phyloP scores from a whole-genome alignment of 2,113 vertebrate genomes.

The Ginglymostoma cirratum region DNA sequence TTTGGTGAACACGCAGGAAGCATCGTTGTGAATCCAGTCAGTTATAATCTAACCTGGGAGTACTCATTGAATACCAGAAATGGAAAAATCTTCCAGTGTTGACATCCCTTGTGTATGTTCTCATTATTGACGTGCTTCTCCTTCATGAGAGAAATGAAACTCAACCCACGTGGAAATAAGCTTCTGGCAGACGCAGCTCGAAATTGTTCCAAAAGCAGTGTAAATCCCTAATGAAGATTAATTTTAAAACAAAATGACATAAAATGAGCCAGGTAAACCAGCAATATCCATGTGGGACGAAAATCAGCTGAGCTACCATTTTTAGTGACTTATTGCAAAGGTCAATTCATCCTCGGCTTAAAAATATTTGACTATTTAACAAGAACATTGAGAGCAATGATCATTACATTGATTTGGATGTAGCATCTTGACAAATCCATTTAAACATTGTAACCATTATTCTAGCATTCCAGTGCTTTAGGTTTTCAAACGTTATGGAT shows the following conservation, averaged over 20 bases:
- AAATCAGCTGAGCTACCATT: neutral
- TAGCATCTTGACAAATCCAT: slow-evolving; percentile 16
- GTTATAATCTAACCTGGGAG: neutral
- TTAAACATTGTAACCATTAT: neutral
- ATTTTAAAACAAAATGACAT: slow-evolving; percentile 18
- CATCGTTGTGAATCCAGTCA: neutral
- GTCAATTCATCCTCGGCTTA: slow-evolving; percentile 9
- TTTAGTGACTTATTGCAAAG: slow-evolving; percentile 17
- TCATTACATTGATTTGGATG: slow-evolving; percentile 23
- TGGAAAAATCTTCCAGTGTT: neutral
- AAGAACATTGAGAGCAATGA: slow-evolving; percentile 8
- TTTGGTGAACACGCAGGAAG: neutral
- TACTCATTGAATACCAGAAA: neutral
- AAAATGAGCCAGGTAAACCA: neutral
- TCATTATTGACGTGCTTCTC: neutral
- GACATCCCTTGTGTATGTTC: neutral
- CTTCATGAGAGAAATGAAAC: neutral
- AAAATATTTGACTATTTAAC: slow-evolving; percentile 25
- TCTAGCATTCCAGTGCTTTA: neutral
- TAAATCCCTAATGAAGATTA: neutral
- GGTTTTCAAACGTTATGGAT: slow-evolving; percentile 10
- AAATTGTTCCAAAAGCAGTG: neutral
- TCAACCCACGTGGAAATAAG: neutral
- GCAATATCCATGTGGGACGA: neutral
- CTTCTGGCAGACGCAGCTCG: neutral